Evolutionary conservation across 2,888 invertebrate species (phyloP), one percentile per base, ranked within the genome.

Genomic region (Drosophila setosimentum): DNA sequence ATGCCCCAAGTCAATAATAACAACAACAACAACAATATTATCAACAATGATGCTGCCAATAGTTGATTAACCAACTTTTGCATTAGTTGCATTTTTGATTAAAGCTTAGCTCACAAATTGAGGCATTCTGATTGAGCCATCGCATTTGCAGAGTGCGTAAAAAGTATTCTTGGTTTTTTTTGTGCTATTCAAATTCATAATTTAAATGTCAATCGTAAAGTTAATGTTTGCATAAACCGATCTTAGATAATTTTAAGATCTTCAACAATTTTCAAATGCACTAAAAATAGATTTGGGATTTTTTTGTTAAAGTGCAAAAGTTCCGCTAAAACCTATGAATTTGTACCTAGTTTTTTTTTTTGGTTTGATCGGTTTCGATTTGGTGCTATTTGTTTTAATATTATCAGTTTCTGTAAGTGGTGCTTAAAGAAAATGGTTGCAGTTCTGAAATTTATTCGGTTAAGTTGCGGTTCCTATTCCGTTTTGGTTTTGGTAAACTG

Each of bases 41-140:
- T 55, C 67, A 67, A 59, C 78, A 66, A 69, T 83, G 79, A 73
- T 68, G 80, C 61, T 64, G 64, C 45, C 50, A 68, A 80, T 75
- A 72, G 13, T 55, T 27, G 76, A 65, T 72, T 76, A 53, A 64
- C 61, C 42, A 62, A 61, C 48, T 64, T 74, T 65, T 61, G 61
- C 73, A 64, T 73, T 54, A 49, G 37, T 61, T 55, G 66, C 40
- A 27, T 13, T 11, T 24, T 35, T 18, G 18, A 13, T 24, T 45
- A 24, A 45, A 7, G 35, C 10, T 29, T 21, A 27, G 3, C 48
- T 13, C 48, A n/a, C 4, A 11, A 37, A 27, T 33, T 10, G 27
- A 4, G 50, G 21, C 42, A 24, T 32, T 54, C 24, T 27, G 37
- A 13, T 58, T 49, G 37, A 61, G 27, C 29, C 13, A 49, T 30